Conservation (phyloP, 2,888 invertebrate species). For the Habroteleia sp. region DNA sequence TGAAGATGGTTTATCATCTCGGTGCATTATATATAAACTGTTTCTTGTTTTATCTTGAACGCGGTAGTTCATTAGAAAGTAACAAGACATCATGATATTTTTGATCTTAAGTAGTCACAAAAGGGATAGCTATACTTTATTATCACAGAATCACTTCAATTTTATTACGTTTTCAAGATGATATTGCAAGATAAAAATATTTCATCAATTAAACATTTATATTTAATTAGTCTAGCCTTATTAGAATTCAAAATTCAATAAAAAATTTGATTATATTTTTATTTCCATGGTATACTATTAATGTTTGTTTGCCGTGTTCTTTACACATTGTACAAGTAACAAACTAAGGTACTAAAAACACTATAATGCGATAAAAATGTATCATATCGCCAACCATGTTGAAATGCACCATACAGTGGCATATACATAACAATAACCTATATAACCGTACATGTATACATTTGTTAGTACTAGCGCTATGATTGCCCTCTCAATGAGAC, state of each 20-base stretch:
- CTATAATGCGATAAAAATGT: slow-evolving; percentile 29
- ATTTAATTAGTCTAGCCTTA: too few relatives aligned
- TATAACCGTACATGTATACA: slow-evolving; percentile 5
- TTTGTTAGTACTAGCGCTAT: slow-evolving; percentile 18
- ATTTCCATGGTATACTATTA: too few relatives aligned
- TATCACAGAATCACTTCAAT: too few relatives aligned
- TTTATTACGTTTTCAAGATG: too few relatives aligned
- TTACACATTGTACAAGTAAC: slow-evolving; percentile 6
- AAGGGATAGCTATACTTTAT: too few relatives aligned
- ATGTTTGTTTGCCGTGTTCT: too few relatives aligned
- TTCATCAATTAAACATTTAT: too few relatives aligned
- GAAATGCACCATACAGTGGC: slow-evolving; percentile 51
- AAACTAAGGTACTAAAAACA: slow-evolving; percentile 17
- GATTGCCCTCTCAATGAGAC: slow-evolving; percentile 63
- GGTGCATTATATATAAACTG: slow-evolving; percentile 46
- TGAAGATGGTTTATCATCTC: slow-evolving; percentile 50
- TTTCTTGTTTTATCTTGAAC: slow-evolving; percentile 25
- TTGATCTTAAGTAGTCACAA: too few relatives aligned
- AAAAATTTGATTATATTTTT: too few relatives aligned
- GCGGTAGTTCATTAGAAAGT: slow-evolving; percentile 6
- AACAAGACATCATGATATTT: background rate
- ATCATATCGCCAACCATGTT: slow-evolving; percentile 41
- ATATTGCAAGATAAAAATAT: too few relatives aligned
- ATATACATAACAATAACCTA: slow-evolving; percentile 39
- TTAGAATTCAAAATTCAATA: too few relatives aligned